phyloP scores from a whole-genome alignment of 1,140 invertebrate species.

The Lordiphosa mommai region DNA sequence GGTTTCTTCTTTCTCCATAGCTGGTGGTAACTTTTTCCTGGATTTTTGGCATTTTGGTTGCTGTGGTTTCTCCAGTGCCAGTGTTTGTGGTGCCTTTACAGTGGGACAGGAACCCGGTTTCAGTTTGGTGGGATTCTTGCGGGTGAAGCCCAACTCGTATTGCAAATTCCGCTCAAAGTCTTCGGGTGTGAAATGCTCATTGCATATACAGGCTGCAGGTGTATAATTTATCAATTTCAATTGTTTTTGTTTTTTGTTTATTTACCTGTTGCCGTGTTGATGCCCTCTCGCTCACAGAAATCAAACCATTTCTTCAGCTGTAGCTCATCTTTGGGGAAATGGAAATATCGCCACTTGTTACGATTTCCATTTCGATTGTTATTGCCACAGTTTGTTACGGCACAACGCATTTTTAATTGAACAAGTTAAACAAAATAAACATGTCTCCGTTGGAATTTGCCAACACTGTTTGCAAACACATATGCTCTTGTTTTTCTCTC shows the following conservation, averaged over 20 bases:
- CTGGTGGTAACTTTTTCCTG: neutral
- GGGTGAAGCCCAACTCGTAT: slow-evolving; percentile 35
- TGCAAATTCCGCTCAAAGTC: slow-evolving; percentile 50
- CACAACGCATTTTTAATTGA: slow-evolving; percentile 36
- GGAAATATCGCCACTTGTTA: slow-evolving; percentile 41
- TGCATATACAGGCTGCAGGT: slow-evolving; percentile 42
- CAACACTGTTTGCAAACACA: too few species aligned
- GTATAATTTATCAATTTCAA: neutral
- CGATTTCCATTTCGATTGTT: slow-evolving; percentile 33
- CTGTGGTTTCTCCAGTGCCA: neutral
- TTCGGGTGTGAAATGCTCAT: slow-evolving; percentile 31
- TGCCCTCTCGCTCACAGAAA: slow-evolving; percentile 27
- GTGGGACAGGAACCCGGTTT: slow-evolving; percentile 30
- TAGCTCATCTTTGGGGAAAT: slow-evolving; percentile 27
- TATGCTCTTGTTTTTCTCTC: too few species aligned
- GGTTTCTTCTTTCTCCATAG: neutral
- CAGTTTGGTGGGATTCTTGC: slow-evolving; percentile 39
- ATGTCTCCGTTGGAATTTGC: too few species aligned
- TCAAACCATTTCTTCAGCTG: slow-evolving; percentile 35
- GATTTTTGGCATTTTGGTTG: too few species aligned
- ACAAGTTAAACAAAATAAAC: slow-evolving; percentile 1
- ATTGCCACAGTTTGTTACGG: slow-evolving; percentile 43
- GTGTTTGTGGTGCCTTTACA: neutral
- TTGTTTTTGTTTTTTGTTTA: neutral
- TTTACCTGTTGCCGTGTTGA: slow-evolving; percentile 35